These are phyloP conservation scores for Aromia moschata DNA, from an alignment of 2,888 invertebrate species.

Conservation along the genomic window DNA sequence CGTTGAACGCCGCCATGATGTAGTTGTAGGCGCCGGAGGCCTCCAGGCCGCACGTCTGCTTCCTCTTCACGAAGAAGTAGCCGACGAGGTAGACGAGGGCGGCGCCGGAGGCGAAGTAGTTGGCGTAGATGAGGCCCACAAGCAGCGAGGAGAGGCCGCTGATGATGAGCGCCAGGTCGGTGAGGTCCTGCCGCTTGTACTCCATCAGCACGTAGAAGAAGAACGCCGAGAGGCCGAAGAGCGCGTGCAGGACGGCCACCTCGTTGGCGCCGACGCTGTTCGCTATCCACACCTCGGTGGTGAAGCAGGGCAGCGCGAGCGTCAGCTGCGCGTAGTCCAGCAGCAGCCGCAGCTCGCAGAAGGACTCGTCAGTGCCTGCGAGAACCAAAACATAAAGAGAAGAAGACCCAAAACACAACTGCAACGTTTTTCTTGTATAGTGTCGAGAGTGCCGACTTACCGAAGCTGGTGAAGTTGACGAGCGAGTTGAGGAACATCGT, in stretches of 20 bases:
- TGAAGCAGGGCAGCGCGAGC: conserved; percentile 39
- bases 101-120: conserved; percentile 12
- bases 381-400: no score
- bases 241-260: conserved; percentile 36
- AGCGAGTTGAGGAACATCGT: conserved; percentile 26
- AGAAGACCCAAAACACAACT: no score
- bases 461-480: conserved; percentile 22
- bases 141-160: conserved; percentile 24
- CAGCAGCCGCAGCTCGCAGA: conserved; percentile 40
- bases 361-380: conserved; percentile 42
- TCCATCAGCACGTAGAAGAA: conserved; percentile 39
- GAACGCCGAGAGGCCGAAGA: conserved; percentile 39
- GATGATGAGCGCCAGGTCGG: conserved; percentile 42
- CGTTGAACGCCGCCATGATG: neutral
- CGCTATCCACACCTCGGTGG: conserved; percentile 40
- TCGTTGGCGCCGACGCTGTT: conserved; percentile 37
- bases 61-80: conserved; percentile 6
- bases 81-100: conserved; percentile 4
- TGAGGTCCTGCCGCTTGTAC: conserved; percentile 44
- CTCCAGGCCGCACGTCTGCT: neutral
- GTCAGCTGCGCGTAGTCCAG: conserved; percentile 42
- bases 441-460: no score
- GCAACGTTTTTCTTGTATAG: no score
- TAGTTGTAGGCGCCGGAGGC: neutral
- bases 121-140: conserved; percentile 2